A percentile compares a stretch with the other conserved stretches of the same genome.
These are phyloP conservation scores for Grammomys surdaster DNA, from an alignment of 2,113 vertebrate species.

Conservation along the genomic window DNA sequence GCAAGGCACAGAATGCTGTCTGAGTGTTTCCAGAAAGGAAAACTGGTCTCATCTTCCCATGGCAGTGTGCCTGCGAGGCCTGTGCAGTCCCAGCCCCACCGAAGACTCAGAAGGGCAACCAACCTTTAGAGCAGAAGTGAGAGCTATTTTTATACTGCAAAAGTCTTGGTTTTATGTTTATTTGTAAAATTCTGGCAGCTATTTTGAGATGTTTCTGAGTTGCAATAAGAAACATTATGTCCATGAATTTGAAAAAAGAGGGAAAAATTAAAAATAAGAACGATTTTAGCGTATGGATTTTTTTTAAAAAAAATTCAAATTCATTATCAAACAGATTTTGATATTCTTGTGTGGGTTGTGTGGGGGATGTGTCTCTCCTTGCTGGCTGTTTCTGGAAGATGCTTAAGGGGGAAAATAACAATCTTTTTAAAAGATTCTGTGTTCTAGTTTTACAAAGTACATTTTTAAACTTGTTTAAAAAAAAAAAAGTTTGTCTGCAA, in stretches of 20 bases:
- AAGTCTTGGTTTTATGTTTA: conserved; percentile 81
- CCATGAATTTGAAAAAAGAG: conserved; percentile 83
- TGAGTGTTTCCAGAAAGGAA: conserved; percentile 76
- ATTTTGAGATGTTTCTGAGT: conserved; percentile 83
- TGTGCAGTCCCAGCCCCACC: background rate
- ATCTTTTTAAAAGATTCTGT: conserved; percentile 77
- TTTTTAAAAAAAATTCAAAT: conserved; percentile 79
- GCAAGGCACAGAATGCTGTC: conserved; percentile 25
- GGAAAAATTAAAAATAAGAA: conserved; percentile 82
- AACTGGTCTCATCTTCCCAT: conserved; percentile 65
- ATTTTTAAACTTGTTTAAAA: conserved; percentile 75
- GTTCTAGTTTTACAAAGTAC: conserved; percentile 80
- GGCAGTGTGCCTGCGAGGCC: conserved; percentile 27
- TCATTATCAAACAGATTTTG: conserved; percentile 85
- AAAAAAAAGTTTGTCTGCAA: conserved; percentile 70
- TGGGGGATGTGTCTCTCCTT: conserved; percentile 83
- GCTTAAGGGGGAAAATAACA: conserved; percentile 67
- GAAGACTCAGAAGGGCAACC: conserved; percentile 73
- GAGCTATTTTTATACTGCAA: conserved; percentile 73
- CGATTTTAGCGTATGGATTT: conserved; percentile 83
- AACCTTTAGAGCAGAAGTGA: conserved; percentile 78
- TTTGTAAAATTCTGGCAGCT: conserved; percentile 83
- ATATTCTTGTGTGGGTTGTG: conserved; percentile 84
- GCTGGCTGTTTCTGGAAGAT: conserved; percentile 80
- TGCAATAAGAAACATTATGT: conserved; percentile 84